Conservation (phyloP, 2,113 vertebrate species). For the Atlantisia rogersi region DNA sequence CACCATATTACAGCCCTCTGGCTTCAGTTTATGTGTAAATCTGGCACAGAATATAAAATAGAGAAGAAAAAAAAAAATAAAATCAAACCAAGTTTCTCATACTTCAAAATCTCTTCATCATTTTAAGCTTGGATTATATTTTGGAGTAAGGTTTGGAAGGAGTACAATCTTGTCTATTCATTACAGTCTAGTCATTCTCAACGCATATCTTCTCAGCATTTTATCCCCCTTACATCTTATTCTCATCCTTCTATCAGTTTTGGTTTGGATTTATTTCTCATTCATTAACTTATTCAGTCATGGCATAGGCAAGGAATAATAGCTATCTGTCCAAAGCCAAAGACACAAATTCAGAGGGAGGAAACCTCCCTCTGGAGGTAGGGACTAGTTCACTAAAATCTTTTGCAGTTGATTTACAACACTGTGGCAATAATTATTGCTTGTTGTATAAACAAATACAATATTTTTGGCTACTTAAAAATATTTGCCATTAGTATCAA, state of each 20-base stretch:
- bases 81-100: neutral
- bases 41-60: neutral
- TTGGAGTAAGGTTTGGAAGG: neutral
- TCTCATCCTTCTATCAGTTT: neutral
- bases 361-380: neutral
- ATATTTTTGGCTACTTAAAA: constrained; percentile 13
- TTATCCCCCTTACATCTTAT: neutral
- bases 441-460: neutral
- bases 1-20: neutral
- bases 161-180: neutral
- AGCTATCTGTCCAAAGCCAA: neutral
- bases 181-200: neutral
- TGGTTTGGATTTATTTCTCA: neutral
- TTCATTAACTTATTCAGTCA: neutral
- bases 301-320: neutral
- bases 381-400: neutral
- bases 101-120: neutral
- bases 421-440: neutral
- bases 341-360: neutral
- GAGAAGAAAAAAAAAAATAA: neutral
- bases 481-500: neutral
- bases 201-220: neutral
- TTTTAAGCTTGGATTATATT: neutral
- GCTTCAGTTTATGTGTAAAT: neutral
- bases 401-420: neutral